A percentile compares a stretch with the other conserved stretches of the same genome.
Conservation (phyloP, 1,140 invertebrate species). For the Ladona fulva region DNA sequence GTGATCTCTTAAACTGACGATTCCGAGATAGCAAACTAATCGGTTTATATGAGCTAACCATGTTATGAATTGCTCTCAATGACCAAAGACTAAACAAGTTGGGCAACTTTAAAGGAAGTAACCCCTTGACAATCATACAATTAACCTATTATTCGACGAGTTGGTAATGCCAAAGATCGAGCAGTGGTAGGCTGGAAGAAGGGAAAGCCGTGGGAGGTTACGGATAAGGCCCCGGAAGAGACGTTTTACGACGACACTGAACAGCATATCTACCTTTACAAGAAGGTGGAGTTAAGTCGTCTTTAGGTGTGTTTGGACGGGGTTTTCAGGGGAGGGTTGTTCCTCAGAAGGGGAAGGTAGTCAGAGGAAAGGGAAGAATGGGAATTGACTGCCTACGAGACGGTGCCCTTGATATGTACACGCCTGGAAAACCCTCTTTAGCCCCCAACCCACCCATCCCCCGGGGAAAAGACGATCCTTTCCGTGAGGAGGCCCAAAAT, state of each 20-base stretch:
- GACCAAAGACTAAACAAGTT: no score
- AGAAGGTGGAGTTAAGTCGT: constrained; percentile 8
- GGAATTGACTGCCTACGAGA: neutral
- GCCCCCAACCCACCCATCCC: neutral
- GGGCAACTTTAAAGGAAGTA: no score
- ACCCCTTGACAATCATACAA: no score
- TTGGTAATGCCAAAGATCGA: neutral
- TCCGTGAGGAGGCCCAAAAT: neutral
- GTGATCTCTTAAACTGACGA: no score
- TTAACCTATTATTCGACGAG: no score
- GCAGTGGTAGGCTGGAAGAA: neutral
- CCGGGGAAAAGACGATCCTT: neutral
- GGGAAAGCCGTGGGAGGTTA: neutral
- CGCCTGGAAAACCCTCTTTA: neutral
- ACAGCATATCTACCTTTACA: neutral
- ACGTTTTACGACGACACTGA: neutral
- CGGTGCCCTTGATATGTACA: neutral
- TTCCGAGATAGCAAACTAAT: no score
- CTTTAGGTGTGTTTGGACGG: constrained; percentile 9
- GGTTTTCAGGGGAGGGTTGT: constrained; percentile 6
- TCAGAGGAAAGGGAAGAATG: constrained; percentile 2
- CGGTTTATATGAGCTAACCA: no score
- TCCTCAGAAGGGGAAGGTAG: constrained; percentile 1
- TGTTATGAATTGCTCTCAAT: no score
- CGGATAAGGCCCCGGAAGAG: neutral